Base-by-base conservation (phyloP, 92 coral and sea anemone genomes). In the Micromussa lordhowensis region DNA sequence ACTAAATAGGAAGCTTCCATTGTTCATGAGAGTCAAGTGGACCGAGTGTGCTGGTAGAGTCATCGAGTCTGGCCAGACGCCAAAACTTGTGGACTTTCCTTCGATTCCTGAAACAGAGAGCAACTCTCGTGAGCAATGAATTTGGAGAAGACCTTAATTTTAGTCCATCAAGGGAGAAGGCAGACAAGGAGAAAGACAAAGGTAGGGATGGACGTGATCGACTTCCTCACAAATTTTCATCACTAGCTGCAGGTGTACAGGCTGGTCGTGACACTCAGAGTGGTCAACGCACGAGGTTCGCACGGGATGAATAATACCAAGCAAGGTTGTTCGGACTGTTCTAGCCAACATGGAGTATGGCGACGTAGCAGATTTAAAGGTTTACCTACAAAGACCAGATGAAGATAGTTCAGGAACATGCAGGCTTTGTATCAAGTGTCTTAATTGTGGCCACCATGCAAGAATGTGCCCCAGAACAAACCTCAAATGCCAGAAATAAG, bases 391-490 rank as follows among this genome's bases (percentile, higher is more conserved):
- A 75, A 51, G 88, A 77, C 48, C 91, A 79, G 21, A 40, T 76
- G 31, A 82, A 85, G 32, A 38, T 89, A 2, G 92, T 91, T n/a
- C 82, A 68, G 66, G 80, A 68, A 44, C 68, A n/a, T n/a, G 83
- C 68, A 80, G 86, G 30, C 94, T 91, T 66, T 93, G 96, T 82
- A 85, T 87, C 77, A 93, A 88, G 85, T 94, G 94, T 66, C 89
- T 91, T 6, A 59, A 85, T 26, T 69, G 74, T 63, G 96, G 92
- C 68, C 96, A n/a, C 68, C 81, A 85, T 49, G 91, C 54, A 82
- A 80, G 10, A 80, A 77, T n/a, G 24, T 94, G 95, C 72, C 91
- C 93, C 8, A 81, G 68, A 68, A 78, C 85, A 12, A 11, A 68
- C 8, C 88, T 91, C 55, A 91, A 81, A 72, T 87, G 91, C 54